Evolutionary conservation across 1,140 invertebrate genomes (phyloP), one percentile per base, ranked within the genome.

Genomic region (Drosophila sp.): DNA sequence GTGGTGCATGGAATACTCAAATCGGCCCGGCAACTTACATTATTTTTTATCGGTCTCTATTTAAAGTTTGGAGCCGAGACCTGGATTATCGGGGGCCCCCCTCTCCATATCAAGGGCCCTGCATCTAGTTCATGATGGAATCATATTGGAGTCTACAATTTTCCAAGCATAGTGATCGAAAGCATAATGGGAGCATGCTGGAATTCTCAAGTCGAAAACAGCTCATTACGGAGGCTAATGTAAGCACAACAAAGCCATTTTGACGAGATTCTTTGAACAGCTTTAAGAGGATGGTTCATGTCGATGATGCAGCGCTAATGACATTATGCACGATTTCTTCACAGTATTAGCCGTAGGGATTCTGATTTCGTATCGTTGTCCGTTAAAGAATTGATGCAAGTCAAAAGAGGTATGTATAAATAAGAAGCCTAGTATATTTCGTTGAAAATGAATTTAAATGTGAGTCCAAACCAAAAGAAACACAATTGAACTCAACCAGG

Each of bases 171-270:
- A 60, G 29, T 57, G 66, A 70, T 70, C 65, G 63, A 60, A 77
- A 68, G 69, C 56, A 72, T 57, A 73, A 66, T 69, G 66, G 66
- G 73, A 75, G 76, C 68, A 71, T 79, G 87, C 76, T 87, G 80
- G 72, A 87, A 87, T 83, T 82, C 81, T 81, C 72, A 72, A 87
- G 72, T 87, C 76, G 68, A 83, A 86, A 89, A 84, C 84, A 87
- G 80, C 84, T 87, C 84, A 87, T 87, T 89, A 87, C 84, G 84
- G 73, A 87, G 84, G 84, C 84, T 87, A 87, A 87, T 87, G 84
- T 87, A 87, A 87, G 84, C 84, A 87, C 80, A 87, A 87, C 84
- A 87, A 87, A 87, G 84, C 84, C 76, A 89, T 87, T 87, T 80
- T 83, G 80, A 67, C 70, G 67, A 89, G 84, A 83, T 87, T 87